Evolutionary conservation across 1,140 invertebrate genomes (phyloP), one percentile per base, ranked within the genome.

Genomic region (Drosophila leontia): DNA sequence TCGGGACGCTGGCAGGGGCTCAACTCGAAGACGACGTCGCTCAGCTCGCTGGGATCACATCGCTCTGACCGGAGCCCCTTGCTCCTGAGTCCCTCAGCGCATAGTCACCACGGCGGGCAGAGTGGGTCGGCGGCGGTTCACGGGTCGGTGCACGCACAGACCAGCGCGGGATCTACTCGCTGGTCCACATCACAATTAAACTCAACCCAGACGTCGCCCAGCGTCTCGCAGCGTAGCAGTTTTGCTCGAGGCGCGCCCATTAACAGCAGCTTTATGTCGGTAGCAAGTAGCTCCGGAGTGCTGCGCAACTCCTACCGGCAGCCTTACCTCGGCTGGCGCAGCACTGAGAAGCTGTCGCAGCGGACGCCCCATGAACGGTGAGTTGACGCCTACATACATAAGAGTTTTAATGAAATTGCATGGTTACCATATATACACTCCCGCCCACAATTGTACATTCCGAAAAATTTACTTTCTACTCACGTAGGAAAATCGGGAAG

Each of bases 301-400:
- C 77, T 92, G 23, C 62, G 92, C 15, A 92, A 91, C 62, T 96
- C 94, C 93, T 94, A 96, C 79, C 93, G 96, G 11, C 96, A 97
- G 92, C 97, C 97, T 11, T 98, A 98, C 93, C 94, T 98, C 34
- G 97, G 97, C 57, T 98, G 97, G 97, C 94, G 97, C 75, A 98
- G 97, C 65, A 97, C 97, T 86, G 97, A 98, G 93, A 95, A 97
- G 39, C 68, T 92, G 4, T 93, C 94, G 48, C 95, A 96, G 64
- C 96, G 35, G 74, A 97, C 97, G 11, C 97, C 97, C 34, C 96
- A 97, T 60, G 97, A 98, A 94, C 95, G 97, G 94, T 95, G 56
- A 79, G 79, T 65, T 29, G 29, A 3, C 48, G 13, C 9, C 13
- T 17, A 1, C 26, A 7, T 29, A 34, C 26, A 7, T 29, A 34